phyloP scores from a whole-genome alignment of 2,797 vertebrate genomes.

The Mallotus villosus region DNA sequence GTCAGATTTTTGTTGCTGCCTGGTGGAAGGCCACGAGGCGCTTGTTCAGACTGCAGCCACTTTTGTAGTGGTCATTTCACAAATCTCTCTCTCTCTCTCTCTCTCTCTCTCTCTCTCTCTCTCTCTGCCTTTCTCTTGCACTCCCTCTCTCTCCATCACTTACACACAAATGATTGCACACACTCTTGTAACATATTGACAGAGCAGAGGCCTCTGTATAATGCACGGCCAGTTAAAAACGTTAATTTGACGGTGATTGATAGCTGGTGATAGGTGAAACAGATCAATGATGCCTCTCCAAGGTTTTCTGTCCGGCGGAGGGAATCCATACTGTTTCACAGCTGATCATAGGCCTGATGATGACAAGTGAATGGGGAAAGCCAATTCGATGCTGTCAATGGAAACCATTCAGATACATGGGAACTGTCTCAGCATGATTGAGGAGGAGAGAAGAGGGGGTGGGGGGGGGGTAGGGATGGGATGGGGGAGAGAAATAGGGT shows the following conservation, averaged over 20 bases:
- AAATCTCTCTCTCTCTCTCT: slow-evolving; percentile 11
- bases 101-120: background rate
- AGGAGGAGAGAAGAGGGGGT: background rate
- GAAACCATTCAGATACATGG: slow-evolving; percentile 48
- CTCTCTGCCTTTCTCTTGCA: background rate
- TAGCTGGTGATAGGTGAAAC: slow-evolving; percentile 53
- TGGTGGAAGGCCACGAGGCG: slow-evolving; percentile 34
- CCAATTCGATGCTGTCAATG: slow-evolving; percentile 59
- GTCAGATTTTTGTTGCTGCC: slow-evolving; percentile 27
- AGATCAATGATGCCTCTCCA: slow-evolving; percentile 64
- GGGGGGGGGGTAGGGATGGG: background rate
- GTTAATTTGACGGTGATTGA: slow-evolving; percentile 71
- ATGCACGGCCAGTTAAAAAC: slow-evolving; percentile 42
- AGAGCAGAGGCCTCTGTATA: slow-evolving; percentile 5
- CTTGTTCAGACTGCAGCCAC: slow-evolving; percentile 43
- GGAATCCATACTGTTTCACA: slow-evolving; percentile 65
- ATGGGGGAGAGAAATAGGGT: background rate
- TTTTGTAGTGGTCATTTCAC: slow-evolving; percentile 42
- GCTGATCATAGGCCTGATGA: slow-evolving; percentile 69
- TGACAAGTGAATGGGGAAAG: slow-evolving; percentile 63
- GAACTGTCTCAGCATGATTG: slow-evolving; percentile 16
- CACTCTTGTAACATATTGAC: slow-evolving; percentile 19
- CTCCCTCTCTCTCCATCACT: slow-evolving; percentile 1
- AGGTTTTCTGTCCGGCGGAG: slow-evolving; percentile 64
- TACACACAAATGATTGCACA: background rate